Base-by-base conservation (phyloP, 2,113 vertebrate species). In the Xenotilapia caudafasciata region DNA sequence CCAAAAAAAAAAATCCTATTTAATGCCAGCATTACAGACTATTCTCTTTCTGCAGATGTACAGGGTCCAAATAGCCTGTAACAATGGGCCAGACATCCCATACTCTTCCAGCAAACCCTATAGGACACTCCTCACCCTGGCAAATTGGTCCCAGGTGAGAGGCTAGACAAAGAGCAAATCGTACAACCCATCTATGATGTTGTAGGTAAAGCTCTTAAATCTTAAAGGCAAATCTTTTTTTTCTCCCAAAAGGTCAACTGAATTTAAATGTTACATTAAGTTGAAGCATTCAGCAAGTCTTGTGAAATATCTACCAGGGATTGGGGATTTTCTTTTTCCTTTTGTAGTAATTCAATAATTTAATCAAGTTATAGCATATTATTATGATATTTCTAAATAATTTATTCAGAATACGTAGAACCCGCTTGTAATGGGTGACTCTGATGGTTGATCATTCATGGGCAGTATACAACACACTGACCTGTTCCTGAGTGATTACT, bases 401-500 rank as follows among this genome's bases (percentile, higher is more conserved):
- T 15, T 14, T 42, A 70, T 14, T 70, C 38, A 77, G 19, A 68
- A 23, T 49, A 45, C 9, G 45, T 42, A 73, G 1, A 38, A 68
- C 11, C 11, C 6, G 2, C 35, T 21, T 40, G 7, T 40, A 38
- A 38, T 38, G 35, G 62, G 11, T 68, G 62, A 70, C 21, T 42
- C 35, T 38, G 49, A 54, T 35, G 17, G 42, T 9, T 51, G n/a
- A 47, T 70, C 4, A 70, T 45, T 23, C 7, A 40, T 82, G 9
- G 45, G 60, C 4, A 11, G 4, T 4, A 6, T 6, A 23, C 6
- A 42, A 19, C n/a, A 14, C 47, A 91, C 90, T 83, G 45, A 95
- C 95, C 92, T 99, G 96, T 80, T 99, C 98, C 94, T 98, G 98
- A 70, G 96, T 94, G 65, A 97, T 90, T 77, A 98, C 92, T 6